These are phyloP conservation scores for Luffia ferchaultella DNA, from an alignment of 2,888 invertebrate species.

Conservation along the genomic window DNA sequence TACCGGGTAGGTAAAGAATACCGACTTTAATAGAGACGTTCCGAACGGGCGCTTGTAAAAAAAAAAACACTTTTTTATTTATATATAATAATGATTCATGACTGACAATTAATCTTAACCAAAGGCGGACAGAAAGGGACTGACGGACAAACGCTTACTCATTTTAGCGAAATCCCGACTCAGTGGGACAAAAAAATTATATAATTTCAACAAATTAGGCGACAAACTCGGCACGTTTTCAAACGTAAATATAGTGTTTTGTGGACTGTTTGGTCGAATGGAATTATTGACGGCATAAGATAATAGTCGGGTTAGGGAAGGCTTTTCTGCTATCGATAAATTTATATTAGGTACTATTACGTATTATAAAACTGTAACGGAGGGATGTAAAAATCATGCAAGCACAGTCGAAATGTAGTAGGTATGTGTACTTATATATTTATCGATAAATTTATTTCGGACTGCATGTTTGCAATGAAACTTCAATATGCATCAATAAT, in stretches of 20 bases:
- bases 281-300: constrained; percentile 6
- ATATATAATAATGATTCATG: constrained; percentile 33
- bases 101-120: constrained; percentile 47
- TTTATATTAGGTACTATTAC: too few relatives aligned
- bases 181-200: constrained; percentile 24
- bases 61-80: constrained; percentile 21
- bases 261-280: constrained; percentile 16
- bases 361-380: too few relatives aligned
- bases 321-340: too few relatives aligned
- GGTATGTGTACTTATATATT: too few relatives aligned
- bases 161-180: constrained; percentile 40
- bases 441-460: too few relatives aligned
- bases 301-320: background rate
- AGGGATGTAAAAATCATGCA: too few relatives aligned
- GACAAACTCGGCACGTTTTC: constrained; percentile 54
- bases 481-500: too few relatives aligned
- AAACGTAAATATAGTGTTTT: constrained; percentile 40
- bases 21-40: constrained; percentile 44
- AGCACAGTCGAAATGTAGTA: too few relatives aligned
- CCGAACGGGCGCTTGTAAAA: constrained; percentile 24
- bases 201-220: constrained; percentile 58
- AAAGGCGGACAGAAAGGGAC: constrained; percentile 29
- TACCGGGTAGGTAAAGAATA: constrained; percentile 28
- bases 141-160: constrained; percentile 48
- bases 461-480: too few relatives aligned